Evolutionary conservation across 2,888 invertebrate genomes (phyloP), one percentile per base, ranked within the genome.

Genomic region (Oxytorus armatus): DNA sequence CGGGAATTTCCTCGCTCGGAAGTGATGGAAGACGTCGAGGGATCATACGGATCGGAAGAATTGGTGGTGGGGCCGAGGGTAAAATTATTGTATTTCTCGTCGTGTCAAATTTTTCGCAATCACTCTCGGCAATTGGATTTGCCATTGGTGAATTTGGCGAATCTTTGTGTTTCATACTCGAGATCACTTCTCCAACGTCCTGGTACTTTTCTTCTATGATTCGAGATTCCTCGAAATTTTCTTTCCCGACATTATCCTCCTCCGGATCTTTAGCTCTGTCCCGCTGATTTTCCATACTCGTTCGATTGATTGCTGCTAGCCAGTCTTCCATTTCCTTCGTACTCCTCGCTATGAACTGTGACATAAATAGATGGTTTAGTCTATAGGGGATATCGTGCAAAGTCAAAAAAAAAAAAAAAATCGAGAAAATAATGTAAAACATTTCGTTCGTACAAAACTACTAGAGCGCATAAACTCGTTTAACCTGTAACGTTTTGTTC

Each of bases 301-400:
- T 70, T 5, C 85, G 82, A 33, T 82, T 84, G 57, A 91, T 88
- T 0, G 86, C 86, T 3, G 84, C 75, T 1, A 91, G 79, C 92
- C 92, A 92, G n/a, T 90, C 88, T 14, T 88, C 86, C 92, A 90
- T 92, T 18, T 92, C 91, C 39, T 87, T 87, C 0, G 87, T 85
- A 8, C 82, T 86, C 18, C 82, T 87, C 0, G 91, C 91, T 8
- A 89, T 83, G 25, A 92, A 92, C 86, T 91, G 82, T 3, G 2
- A 10, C 57, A 18, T 21, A 14, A 81, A 42, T 3, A 44, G 44
- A 73, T 18, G 55, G 44, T 18, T 53, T 11, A 63, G n/a, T n/a
- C n/a, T n/a, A n/a, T n/a, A n/a, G n/a, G n/a, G n/a, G n/a, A n/a
- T n/a, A n/a, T n/a, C n/a, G n/a, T n/a, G n/a, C n/a, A n/a, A 66